Evolutionary conservation across 2,113 vertebrate genomes (phyloP), one percentile per base, ranked within the genome.

Genomic region (Agelaius phoeniceus): DNA sequence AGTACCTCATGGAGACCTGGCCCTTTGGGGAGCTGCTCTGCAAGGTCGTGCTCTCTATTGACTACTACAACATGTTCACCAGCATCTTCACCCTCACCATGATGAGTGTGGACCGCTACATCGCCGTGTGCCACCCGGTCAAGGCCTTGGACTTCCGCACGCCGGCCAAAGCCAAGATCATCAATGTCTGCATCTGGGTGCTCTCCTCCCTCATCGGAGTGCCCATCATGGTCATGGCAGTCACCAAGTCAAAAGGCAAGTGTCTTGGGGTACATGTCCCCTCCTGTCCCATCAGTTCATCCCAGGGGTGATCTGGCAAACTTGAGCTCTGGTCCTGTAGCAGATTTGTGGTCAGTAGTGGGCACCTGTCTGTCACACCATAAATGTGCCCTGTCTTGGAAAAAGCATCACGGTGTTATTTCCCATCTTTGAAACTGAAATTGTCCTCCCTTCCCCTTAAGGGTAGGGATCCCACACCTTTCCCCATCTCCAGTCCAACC

Each of bases 21-120:
- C 99, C 99, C 7, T 99, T 99, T 0, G 99, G 99, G 19, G 98
- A 99, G 91, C 96, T 98, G 61, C 94, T 99, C 95, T 99, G 99
- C 95, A 99, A 99, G 94, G 93, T 97, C 0, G 98, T 99, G 83
- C 98, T 99, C 15, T 99, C 98, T 96, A 99, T 99, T 3, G 99
- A 99, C 97, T 99, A 99, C 98, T 99, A 99, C 98, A 99, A 99
- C 91, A 99, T 99, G 99, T 99, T 99, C 97, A 99, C 99, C 91
- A 99, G 99, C 96, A 99, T 99, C 98, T 99, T 99, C 96, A 99
- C 99, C 0, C 98, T 99, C 92, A 99, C 99, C 81, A 99, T 99
- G 99, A 99, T 99, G 99, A 99, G 99, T 0, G 99, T 99, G 37
- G 99, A 99, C 95, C 99, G 99, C 81, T 99, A 99, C 92, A 95